Evolutionary conservation across 2,888 invertebrate species (phyloP), one percentile per base, ranked within the genome.

Genomic region (Nomada fabriciana): DNA sequence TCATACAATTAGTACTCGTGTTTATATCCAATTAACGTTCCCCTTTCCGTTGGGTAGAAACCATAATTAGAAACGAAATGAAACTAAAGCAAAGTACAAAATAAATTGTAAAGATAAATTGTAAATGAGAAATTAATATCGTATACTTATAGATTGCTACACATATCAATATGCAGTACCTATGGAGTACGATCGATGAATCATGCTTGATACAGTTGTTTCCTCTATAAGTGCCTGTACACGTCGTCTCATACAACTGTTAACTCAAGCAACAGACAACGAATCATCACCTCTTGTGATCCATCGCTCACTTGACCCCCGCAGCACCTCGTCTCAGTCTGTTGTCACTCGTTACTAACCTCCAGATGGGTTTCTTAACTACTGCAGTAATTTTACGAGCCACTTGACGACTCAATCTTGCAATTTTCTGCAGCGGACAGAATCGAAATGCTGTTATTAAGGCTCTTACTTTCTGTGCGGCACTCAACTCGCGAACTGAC

Each of bases 281-380:
- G 60, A 61, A 85, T 75, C 69, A 76, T 72, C 72, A 70, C 70
- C 55, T 36, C 18, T 52, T 76, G 74, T 69, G 64, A 73, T 76
- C 74, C 79, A 55, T 53, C 36, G 15, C 43, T 43, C 60, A n/a
- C 71, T 65, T 20, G 53, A 36, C 10, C 36, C 64, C 52, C 52
- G 25, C 55, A 29, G 29, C 81, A 77, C 74, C 85, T 77, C 63
- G 47, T 83, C 86, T 80, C 80, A 84, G 84, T 83, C 80, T 78
- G 73, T 68, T 70, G 75, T 86, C 84, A 86, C 53, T 86, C 80
- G 68, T 83, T 74, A 80, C 70, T 76, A 57, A 64, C 71, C 80
- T 75, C 85, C 80, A 86, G 84, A 83, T 86, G 86, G 73, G 60
- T 61, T 47, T 50, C 65, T 60, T 29, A 23, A 47, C 43, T 42